Evolutionary conservation across 2,797 vertebrate species (phyloP).

Genomic region (Rhadinocentrus ornatus): DNA sequence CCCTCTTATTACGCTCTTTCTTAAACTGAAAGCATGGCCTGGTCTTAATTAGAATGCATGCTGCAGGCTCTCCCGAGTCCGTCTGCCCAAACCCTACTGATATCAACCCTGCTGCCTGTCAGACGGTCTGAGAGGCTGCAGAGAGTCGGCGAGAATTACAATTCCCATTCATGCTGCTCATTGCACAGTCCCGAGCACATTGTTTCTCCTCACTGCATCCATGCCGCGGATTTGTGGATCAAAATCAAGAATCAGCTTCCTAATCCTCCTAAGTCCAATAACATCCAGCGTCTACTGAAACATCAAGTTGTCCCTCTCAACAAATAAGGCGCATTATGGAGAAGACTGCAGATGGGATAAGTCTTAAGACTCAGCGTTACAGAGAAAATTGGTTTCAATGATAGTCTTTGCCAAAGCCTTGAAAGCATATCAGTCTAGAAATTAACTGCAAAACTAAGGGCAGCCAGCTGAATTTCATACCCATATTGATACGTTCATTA

Average conservation of each 20-base stretch:
- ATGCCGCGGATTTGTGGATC: constrained; percentile 40
- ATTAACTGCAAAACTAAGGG: constrained; percentile 33
- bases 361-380: constrained; percentile 2
- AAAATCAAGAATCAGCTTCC: constrained; percentile 35
- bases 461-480: constrained; percentile 49
- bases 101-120: constrained; percentile 53
- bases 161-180: constrained; percentile 42
- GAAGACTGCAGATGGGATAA: constrained; percentile 13
- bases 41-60: constrained; percentile 61
- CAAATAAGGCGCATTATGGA: constrained; percentile 28
- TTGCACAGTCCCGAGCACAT: constrained; percentile 13
- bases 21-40: constrained; percentile 54
- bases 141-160: constrained; percentile 45
- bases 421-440: constrained; percentile 33
- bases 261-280: constrained; percentile 47
- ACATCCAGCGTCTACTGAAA: constrained; percentile 37
- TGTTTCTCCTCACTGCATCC: constrained; percentile 24
- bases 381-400: constrained; percentile 19
- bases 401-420: constrained; percentile 25
- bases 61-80: constrained; percentile 46
- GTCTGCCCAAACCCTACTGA: constrained; percentile 44
- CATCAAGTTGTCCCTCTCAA: constrained; percentile 33
- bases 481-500: constrained; percentile 26
- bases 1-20: constrained; percentile 20
- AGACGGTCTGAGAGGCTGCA: constrained; percentile 40